Percentiles rank a stretch among this genome's conserved stretches.
Evolutionary conservation across 2,888 invertebrate species (phyloP).

Genomic region (Hetaerina titia): DNA sequence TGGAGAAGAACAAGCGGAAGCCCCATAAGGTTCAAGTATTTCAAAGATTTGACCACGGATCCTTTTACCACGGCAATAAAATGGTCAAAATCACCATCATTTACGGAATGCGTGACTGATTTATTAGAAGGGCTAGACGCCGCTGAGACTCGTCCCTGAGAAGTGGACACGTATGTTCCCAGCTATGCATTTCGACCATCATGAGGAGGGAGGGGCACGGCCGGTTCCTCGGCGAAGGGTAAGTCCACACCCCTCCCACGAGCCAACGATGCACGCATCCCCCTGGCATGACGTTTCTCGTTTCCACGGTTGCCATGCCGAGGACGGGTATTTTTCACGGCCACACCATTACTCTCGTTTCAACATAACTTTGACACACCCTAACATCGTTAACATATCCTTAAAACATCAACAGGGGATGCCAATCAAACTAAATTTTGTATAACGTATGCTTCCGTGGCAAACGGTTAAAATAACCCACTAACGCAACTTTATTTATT

Average conservation of each 20-base stretch:
- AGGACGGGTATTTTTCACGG: background rate
- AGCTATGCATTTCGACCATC: conserved; percentile 16
- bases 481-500: too few species aligned
- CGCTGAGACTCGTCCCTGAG: conserved; percentile 14
- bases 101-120: conserved; percentile 4
- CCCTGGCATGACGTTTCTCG: background rate
- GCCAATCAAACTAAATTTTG: too few species aligned
- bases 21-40: conserved; percentile 13
- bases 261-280: background rate
- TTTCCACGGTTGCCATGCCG: background rate
- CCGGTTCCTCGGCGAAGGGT: background rate
- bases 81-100: conserved; percentile 11
- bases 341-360: background rate
- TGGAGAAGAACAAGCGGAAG: background rate
- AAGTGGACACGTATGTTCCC: background rate
- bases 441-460: too few species aligned
- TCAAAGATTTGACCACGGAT: background rate
- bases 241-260: background rate
- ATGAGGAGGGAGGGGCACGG: background rate
- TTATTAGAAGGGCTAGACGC: background rate
- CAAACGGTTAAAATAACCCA: too few species aligned
- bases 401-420: too few species aligned
- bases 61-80: conserved; percentile 14
- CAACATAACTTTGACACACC: background rate
- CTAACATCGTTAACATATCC: background rate